Conservation (phyloP, 2,113 vertebrate species). For the Pteropus alecto region DNA sequence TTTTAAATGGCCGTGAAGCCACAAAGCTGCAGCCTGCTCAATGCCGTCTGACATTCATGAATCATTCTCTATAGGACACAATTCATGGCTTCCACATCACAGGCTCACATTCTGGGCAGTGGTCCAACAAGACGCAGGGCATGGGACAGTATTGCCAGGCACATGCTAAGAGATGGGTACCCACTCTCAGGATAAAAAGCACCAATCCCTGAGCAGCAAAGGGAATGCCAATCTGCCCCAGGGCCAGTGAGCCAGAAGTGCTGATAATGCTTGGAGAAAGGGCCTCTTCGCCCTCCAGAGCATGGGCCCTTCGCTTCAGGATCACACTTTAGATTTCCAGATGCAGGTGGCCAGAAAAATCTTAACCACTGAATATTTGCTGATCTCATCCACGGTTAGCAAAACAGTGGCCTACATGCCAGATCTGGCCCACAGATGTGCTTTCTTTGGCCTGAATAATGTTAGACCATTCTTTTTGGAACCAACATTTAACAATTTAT, state of each 20-base stretch:
- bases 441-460: slow-evolving; percentile 49
- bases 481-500: slow-evolving; percentile 34
- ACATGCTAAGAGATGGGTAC: background rate
- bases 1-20: background rate
- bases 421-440: background rate
- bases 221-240: accelerated
- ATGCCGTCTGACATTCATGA: background rate
- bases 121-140: background rate
- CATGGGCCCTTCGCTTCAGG: background rate
- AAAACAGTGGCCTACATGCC: background rate
- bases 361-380: background rate
- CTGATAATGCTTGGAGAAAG: background rate
- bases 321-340: background rate
- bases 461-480: slow-evolving; percentile 4
- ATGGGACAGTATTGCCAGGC: background rate
- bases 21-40: background rate
- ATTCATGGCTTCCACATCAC: slow-evolving; percentile 3
- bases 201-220: background rate
- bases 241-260: background rate
- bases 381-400: background rate
- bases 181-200: background rate
- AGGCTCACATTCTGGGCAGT: background rate
- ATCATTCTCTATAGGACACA: slow-evolving; percentile 11
- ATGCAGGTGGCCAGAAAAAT: background rate
- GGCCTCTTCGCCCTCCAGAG: background rate